Conservation (phyloP, 2,797 vertebrate species). For the Salarias fasciatus region DNA sequence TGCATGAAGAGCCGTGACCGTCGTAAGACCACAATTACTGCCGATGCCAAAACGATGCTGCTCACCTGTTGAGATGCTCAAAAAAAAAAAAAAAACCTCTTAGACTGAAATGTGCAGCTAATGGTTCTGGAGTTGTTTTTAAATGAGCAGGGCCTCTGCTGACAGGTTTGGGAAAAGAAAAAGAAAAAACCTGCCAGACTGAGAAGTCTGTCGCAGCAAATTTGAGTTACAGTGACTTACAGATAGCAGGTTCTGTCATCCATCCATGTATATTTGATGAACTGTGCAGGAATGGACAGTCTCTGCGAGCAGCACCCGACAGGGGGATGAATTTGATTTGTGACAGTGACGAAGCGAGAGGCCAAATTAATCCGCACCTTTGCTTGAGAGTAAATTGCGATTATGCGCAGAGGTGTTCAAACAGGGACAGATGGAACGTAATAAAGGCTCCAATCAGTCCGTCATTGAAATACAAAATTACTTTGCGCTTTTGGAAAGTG, state of each 20-base stretch:
- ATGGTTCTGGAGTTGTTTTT: slow-evolving; percentile 26
- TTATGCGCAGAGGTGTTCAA: slow-evolving; percentile 30
- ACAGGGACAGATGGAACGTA: slow-evolving; percentile 17
- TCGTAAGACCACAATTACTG: too few relatives aligned
- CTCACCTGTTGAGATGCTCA: slow-evolving; percentile 3
- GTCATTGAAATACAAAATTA: slow-evolving; percentile 28
- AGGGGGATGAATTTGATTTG: slow-evolving; percentile 32
- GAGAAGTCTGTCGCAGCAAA: slow-evolving; percentile 36
- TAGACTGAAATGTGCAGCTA: slow-evolving; percentile 20
- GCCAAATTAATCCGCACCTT: slow-evolving; percentile 39
- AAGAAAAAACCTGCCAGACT: slow-evolving; percentile 26
- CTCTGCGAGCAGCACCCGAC: slow-evolving; percentile 24
- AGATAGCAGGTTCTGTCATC: slow-evolving; percentile 27
- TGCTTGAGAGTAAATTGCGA: slow-evolving; percentile 30
- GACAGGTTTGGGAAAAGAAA: slow-evolving; percentile 43
- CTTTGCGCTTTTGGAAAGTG: slow-evolving; percentile 3
- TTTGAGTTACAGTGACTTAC: slow-evolving; percentile 26
- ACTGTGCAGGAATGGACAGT: slow-evolving; percentile 21
- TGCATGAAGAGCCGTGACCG: too few relatives aligned
- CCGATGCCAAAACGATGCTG: slow-evolving; percentile 24
- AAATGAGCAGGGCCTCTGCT: slow-evolving; percentile 18
- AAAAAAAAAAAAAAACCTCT: slow-evolving; percentile 15
- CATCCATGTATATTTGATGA: slow-evolving; percentile 43
- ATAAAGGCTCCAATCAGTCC: slow-evolving; percentile 39
- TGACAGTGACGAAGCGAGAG: slow-evolving; percentile 27